Base-by-base conservation (phyloP, 2,797 vertebrate species). In the Triplophysa bombifrons region DNA sequence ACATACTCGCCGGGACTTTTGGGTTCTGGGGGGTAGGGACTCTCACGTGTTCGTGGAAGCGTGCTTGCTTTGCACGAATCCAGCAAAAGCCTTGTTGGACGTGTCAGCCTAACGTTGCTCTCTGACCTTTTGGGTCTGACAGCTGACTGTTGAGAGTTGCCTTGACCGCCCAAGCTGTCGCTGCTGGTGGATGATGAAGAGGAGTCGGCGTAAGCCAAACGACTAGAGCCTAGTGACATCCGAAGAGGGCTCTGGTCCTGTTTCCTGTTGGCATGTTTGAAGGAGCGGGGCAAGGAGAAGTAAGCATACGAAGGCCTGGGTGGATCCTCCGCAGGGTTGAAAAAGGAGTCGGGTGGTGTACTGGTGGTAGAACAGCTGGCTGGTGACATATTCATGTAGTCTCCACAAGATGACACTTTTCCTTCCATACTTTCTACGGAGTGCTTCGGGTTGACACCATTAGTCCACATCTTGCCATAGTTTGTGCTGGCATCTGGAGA, bases 311-410 rank as follows among this genome's bases (percentile, higher is more conserved):
- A 86, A 5, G 94, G 90, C 55, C 93, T 95, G 82, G 90, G 89
- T n/a, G 86, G 83, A 9, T 90, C 87, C 0, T 90, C 89, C 2
- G 87, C 76, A 0, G 90, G 84, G 70, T 90, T 93, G 0, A 91
- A 95, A 81, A 93, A 96, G 87, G 92, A 93, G 84, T 96, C 94
- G 0, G 95, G 95, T 0, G 94, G 94, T n/a, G 94, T 95, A 87
- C 94, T 94, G 61, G 93, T 94, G 34, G 91, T 92, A 55, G 94
- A 96, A 81, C 93, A 93, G 66, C 94, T 95, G 74, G 93, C 94
- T 0, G 95, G 94, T 5, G 94, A 96, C 95, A 96, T 96, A 86
- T 96, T 96, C 82, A 96, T 96, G 55, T 96, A 96, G 84, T 95
- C 95, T 3, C 93, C 89, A 27, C 92, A 90, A 1, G 93, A 88